These are phyloP conservation scores for Charanyca ferruginea DNA, from an alignment of 2,888 invertebrate genomes.

Conservation along the genomic window DNA sequence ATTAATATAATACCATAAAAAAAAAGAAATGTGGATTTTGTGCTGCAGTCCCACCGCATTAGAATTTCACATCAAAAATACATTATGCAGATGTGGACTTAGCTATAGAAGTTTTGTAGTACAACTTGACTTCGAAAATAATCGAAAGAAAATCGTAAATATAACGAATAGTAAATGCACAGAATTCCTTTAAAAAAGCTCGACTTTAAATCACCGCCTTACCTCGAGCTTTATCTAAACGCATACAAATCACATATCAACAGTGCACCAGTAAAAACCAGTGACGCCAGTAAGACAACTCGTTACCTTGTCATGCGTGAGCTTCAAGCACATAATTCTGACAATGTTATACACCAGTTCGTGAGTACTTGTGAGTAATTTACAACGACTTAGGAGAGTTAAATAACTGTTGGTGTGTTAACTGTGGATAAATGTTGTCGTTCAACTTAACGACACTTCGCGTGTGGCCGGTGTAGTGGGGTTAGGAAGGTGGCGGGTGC, in stretches of 20 bases:
- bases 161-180: background rate
- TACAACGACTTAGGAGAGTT: slow-evolving; percentile 60
- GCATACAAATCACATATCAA: slow-evolving; percentile 49
- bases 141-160: background rate
- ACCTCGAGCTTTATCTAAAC: slow-evolving; percentile 15
- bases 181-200: background rate
- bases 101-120: no score
- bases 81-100: no score
- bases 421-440: slow-evolving; percentile 83
- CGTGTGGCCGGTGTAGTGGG: slow-evolving; percentile 77
- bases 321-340: slow-evolving; percentile 43
- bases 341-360: slow-evolving; percentile 50
- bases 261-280: slow-evolving; percentile 26
- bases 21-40: no score
- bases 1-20: no score
- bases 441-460: slow-evolving; percentile 80
- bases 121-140: background rate
- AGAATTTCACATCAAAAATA: no score
- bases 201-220: background rate
- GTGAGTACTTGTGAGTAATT: slow-evolving; percentile 48
- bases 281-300: slow-evolving; percentile 41
- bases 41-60: no score
- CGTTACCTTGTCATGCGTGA: slow-evolving; percentile 51
- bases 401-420: slow-evolving; percentile 66
- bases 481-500: slow-evolving; percentile 42